A percentile compares a stretch with the other conserved stretches of the same genome.
These are phyloP conservation scores for Chrysolina americana DNA, from an alignment of 2,888 invertebrate genomes.

Conservation along the genomic window DNA sequence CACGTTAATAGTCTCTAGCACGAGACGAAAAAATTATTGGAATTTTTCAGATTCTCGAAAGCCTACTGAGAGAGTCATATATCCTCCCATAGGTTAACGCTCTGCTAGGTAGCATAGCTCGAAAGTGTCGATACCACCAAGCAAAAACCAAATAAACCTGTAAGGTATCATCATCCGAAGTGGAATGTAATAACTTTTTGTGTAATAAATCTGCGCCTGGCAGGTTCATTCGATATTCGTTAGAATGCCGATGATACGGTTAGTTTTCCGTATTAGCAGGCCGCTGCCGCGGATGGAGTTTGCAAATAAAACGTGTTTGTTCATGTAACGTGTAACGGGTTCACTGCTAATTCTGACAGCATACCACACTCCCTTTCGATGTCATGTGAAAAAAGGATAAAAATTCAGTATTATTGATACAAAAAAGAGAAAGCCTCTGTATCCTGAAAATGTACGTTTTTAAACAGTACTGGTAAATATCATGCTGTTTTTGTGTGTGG, in stretches of 20 bases:
- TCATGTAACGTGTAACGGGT: conserved; percentile 57
- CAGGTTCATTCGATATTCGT: conserved; percentile 36
- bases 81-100: no score
- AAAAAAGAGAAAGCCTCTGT: no score
- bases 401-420: not conserved
- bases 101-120: not conserved
- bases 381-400: conserved; percentile 10
- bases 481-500: no score
- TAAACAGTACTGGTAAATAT: no score
- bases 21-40: no score
- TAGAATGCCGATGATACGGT: conserved; percentile 53
- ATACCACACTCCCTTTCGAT: conserved; percentile 39
- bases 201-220: not conserved
- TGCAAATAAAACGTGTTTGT: conserved; percentile 42
- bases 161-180: conserved; percentile 27
- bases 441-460: no score
- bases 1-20: no score
- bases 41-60: no score
- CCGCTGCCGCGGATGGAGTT: conserved; percentile 31
- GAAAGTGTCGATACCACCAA: conserved; percentile 22
- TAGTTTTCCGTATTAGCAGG: conserved; percentile 53
- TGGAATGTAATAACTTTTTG: conserved; percentile 33
- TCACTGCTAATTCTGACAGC: conserved; percentile 45
- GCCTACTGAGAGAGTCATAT: no score
- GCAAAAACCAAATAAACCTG: conserved; percentile 18